phyloP scores from a whole-genome alignment of 2,113 vertebrate species.

The Manacus vitellinus region DNA sequence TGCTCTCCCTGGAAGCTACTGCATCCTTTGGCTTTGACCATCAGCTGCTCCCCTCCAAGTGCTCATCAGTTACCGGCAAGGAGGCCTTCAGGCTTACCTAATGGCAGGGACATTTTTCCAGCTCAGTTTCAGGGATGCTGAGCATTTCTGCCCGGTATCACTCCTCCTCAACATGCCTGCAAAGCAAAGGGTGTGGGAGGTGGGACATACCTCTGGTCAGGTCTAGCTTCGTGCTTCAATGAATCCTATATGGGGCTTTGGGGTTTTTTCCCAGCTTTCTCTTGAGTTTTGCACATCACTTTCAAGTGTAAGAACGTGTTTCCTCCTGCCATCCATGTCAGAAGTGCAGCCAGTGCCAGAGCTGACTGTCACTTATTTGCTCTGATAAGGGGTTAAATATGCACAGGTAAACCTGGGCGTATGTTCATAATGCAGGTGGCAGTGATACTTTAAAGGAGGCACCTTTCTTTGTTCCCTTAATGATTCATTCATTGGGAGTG shows the following conservation, averaged over 20 bases:
- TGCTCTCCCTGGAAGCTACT: not conserved
- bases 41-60: constrained; percentile 4
- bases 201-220: not conserved
- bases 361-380: not conserved
- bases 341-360: not conserved
- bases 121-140: not conserved
- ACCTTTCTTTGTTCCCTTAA: constrained; percentile 46
- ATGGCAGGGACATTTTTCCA: not conserved
- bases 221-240: not conserved
- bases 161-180: not conserved
- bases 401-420: not conserved
- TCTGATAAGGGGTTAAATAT: constrained; percentile 41
- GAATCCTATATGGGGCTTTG: not conserved
- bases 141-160: not conserved
- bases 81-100: not conserved
- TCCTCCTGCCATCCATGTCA: not conserved
- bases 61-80: not conserved
- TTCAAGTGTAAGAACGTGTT: not conserved
- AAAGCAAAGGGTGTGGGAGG: not conserved
- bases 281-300: not conserved
- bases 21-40: not conserved
- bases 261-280: not conserved
- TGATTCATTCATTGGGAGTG: constrained; percentile 50
- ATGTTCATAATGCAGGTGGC: constrained; percentile 8
- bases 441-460: constrained; percentile 41